phyloP scores from a whole-genome alignment of 2,113 vertebrate genomes.

The Anas platyrhynchos region DNA sequence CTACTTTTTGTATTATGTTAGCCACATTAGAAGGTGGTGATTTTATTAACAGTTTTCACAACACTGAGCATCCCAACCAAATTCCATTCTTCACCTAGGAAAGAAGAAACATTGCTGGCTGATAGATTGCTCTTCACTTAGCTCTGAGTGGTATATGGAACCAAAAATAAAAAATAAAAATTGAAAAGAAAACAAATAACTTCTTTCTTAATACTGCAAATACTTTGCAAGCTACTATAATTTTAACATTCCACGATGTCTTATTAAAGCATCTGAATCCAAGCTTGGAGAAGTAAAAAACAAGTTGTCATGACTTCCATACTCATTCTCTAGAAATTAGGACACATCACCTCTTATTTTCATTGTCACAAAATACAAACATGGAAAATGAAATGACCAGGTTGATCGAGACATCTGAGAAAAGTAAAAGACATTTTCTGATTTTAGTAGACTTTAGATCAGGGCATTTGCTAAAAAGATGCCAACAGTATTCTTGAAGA shows the following conservation, averaged over 20 bases:
- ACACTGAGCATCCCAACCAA: background rate
- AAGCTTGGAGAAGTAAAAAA: background rate
- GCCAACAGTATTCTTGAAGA: background rate
- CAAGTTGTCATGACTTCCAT: background rate
- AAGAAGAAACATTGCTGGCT: background rate
- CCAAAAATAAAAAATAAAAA: background rate
- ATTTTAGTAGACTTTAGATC: background rate
- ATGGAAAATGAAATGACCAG: fast-evolving
- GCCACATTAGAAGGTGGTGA: background rate
- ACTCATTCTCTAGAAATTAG: background rate
- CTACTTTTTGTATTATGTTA: background rate
- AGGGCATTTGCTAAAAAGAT: background rate
- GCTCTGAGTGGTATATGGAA: background rate
- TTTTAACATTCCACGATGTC: background rate
- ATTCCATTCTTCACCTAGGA: background rate
- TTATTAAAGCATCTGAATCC: background rate
- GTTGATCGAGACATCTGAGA: fast-evolving
- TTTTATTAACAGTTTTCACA: background rate
- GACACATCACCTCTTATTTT: background rate
- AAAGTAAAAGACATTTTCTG: background rate
- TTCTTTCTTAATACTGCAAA: background rate
- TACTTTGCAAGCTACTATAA: background rate
- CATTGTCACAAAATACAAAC: background rate
- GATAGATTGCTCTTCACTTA: background rate
- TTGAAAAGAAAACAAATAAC: too few species aligned